Evolutionary conservation across 2,888 invertebrate species (phyloP).

Genomic region (Punctoribates punctum): DNA sequence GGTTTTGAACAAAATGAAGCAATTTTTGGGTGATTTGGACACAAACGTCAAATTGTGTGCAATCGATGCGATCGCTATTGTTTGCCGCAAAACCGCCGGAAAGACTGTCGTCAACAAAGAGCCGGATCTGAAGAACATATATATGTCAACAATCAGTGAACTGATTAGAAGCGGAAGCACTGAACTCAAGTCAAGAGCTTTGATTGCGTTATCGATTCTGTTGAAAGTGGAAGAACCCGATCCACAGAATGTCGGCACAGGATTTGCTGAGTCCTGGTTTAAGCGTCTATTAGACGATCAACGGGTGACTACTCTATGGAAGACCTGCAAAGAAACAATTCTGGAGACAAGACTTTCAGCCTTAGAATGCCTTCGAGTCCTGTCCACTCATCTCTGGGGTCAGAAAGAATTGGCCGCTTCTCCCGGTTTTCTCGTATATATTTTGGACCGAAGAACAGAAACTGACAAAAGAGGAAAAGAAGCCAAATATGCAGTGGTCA

Average conservation of each 20-base stretch:
- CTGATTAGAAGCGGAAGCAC: constrained; percentile 63
- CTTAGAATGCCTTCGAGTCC: constrained; percentile 63
- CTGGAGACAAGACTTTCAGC: constrained; percentile 69
- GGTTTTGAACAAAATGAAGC: constrained; percentile 39
- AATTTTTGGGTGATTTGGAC: constrained; percentile 30
- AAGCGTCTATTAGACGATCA: constrained; percentile 51
- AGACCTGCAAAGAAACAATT: constrained; percentile 72
- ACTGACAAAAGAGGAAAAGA: constrained; percentile 61
- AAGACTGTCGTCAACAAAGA: constrained; percentile 22
- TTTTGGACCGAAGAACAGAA: constrained; percentile 70
- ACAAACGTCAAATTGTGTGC: constrained; percentile 19
- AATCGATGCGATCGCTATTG: constrained; percentile 38
- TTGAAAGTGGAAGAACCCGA: constrained; percentile 50
- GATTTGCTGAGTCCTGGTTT: constrained; percentile 56
- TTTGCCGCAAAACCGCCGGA: constrained; percentile 50
- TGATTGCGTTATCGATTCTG: constrained; percentile 59
- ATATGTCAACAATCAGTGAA: constrained; percentile 61
- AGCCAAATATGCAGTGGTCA: constrained; percentile 69
- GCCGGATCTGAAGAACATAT: constrained; percentile 56
- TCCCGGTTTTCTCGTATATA: constrained; percentile 70
- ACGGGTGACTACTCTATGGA: constrained; percentile 57
- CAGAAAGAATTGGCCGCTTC: constrained; percentile 66
- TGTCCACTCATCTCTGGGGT: constrained; percentile 74
- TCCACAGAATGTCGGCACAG: constrained; percentile 56
- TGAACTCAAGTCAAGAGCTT: constrained; percentile 65